A percentile compares a stretch with the other conserved stretches of the same genome.
Evolutionary conservation across 2,888 invertebrate species (phyloP).

Genomic region (Ennomos erosarius): DNA sequence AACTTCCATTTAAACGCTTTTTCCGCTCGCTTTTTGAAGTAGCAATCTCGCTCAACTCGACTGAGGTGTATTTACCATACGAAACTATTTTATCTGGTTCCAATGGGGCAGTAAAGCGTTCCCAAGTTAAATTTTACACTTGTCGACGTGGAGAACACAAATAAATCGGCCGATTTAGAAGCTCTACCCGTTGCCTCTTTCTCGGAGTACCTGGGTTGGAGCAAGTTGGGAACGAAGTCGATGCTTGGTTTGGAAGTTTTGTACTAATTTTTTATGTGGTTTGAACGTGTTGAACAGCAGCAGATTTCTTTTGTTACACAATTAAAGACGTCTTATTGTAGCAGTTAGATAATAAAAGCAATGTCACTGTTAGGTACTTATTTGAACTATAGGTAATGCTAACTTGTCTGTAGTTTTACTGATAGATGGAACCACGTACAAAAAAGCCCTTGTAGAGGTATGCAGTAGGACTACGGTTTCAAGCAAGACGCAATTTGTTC

Average conservation of each 20-base stretch:
- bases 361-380: no score
- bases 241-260: constrained; percentile 16
- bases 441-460: no score
- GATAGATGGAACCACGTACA: no score
- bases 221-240: constrained; percentile 12
- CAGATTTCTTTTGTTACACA: no score
- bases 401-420: no score
- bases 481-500: no score
- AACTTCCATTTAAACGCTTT: constrained; percentile 31
- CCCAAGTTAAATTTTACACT: constrained; percentile 63
- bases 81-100: constrained; percentile 56
- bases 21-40: constrained; percentile 28
- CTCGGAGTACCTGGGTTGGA: constrained; percentile 33
- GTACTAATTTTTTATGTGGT: constrained; percentile 1
- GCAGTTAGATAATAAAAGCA: no score
- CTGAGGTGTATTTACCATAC: constrained; percentile 48
- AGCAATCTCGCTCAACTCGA: constrained; percentile 36
- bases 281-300: not conserved
- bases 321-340: no score
- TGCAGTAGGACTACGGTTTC: no score
- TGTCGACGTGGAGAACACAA: constrained; percentile 57
- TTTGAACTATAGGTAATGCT: no score
- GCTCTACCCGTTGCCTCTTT: constrained; percentile 47
- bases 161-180: constrained; percentile 69
- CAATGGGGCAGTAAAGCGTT: constrained; percentile 64